phyloP scores from a whole-genome alignment of 2,888 invertebrate species.

The Sturmia bella region DNA sequence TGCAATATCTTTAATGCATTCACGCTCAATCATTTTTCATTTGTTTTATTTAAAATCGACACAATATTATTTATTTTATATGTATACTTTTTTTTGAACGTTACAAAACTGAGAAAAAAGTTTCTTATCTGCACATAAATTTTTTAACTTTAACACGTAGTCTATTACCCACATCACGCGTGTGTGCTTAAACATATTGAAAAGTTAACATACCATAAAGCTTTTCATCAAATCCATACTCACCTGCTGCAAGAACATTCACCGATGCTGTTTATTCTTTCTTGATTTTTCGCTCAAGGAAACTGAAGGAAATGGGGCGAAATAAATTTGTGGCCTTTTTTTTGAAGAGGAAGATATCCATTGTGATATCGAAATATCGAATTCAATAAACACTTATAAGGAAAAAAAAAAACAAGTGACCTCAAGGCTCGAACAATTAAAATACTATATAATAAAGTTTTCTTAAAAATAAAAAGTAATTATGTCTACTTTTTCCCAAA shows the following conservation, averaged over 20 bases:
- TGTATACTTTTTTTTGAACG: neutral
- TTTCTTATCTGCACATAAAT: constrained; percentile 21
- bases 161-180: constrained; percentile 70
- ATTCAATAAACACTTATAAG: too few species aligned
- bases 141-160: constrained; percentile 66
- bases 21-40: constrained; percentile 44
- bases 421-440: neutral
- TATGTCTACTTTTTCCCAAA: too few species aligned
- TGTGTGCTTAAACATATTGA: constrained; percentile 69
- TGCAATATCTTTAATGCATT: constrained; percentile 36
- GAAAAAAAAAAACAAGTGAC: too few species aligned
- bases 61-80: constrained; percentile 28
- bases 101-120: constrained; percentile 21
- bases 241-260: neutral
- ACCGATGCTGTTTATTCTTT: neutral
- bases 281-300: too few species aligned
- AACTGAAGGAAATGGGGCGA: too few species aligned
- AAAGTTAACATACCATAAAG: constrained; percentile 70
- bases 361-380: too few species aligned
- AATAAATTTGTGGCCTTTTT: too few species aligned
- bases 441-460: neutral
- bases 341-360: too few species aligned
- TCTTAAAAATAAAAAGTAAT: too few species aligned
- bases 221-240: constrained; percentile 66
- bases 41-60: constrained; percentile 56